Evolutionary conservation across 2,797 vertebrate species (phyloP).

Genomic region (Apogon hyalosoma): DNA sequence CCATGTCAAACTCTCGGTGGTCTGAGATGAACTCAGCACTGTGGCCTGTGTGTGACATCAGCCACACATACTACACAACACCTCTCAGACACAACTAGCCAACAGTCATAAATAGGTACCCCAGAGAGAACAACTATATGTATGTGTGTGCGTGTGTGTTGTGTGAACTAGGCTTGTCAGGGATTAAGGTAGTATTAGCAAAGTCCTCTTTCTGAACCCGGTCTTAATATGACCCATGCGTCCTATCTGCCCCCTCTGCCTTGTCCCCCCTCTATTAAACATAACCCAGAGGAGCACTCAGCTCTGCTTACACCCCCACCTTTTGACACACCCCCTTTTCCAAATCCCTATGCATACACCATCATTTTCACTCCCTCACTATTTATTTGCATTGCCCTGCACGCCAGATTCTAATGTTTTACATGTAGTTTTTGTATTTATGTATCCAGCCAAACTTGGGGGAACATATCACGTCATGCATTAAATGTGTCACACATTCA

Average conservation of each 20-base stretch:
- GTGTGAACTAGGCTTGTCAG: slow-evolving; percentile 59
- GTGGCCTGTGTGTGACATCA: slow-evolving; percentile 59
- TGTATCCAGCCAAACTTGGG: slow-evolving; percentile 21
- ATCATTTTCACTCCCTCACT: slow-evolving; percentile 44
- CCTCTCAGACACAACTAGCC: slow-evolving; percentile 37
- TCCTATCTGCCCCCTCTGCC: slow-evolving; percentile 52
- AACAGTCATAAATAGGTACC: slow-evolving; percentile 65
- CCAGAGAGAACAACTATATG: slow-evolving; percentile 33
- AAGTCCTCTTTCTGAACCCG: slow-evolving; percentile 77
- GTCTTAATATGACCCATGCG: slow-evolving; percentile 76
- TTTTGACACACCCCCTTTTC: slow-evolving; percentile 5
- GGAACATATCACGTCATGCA: slow-evolving; percentile 3
- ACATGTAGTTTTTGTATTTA: slow-evolving; percentile 19
- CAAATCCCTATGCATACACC: slow-evolving; percentile 20
- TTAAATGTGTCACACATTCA: not conserved
- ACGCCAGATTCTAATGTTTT: slow-evolving; percentile 33
- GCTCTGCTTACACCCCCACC: slow-evolving; percentile 50
- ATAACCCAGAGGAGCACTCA: slow-evolving; percentile 70
- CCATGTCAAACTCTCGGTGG: slow-evolving; percentile 41
- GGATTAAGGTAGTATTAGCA: slow-evolving; percentile 69
- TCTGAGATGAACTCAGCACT: slow-evolving; percentile 60
- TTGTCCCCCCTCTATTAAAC: slow-evolving; percentile 54
- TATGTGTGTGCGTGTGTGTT: slow-evolving; percentile 34
- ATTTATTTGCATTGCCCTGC: slow-evolving; percentile 18
- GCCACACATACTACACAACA: slow-evolving; percentile 56